Conservation (phyloP, 2,888 invertebrate species). For the Lepeophtheirus nordmannii region DNA sequence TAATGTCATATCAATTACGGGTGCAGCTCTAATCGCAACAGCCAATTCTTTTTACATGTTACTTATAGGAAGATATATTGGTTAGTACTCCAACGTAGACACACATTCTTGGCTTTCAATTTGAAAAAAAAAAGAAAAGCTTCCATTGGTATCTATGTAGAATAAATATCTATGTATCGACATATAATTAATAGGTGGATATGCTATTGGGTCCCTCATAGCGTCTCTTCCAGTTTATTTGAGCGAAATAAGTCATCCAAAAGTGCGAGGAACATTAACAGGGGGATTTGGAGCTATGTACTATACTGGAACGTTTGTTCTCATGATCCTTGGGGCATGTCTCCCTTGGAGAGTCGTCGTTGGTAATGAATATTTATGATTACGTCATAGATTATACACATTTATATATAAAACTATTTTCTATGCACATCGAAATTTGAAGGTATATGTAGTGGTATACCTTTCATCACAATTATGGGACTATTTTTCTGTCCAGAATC, state of each 20-base stretch:
- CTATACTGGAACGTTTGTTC: background rate
- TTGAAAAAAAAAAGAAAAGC: too few relatives aligned
- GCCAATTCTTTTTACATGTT: background rate
- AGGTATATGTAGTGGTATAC: background rate
- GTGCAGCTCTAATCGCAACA: background rate
- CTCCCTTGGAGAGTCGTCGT: background rate
- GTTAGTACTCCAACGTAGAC: background rate
- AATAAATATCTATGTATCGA: background rate
- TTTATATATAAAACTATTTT: too few relatives aligned
- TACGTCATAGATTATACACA: too few relatives aligned
- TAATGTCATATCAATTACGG: background rate
- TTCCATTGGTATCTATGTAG: background rate
- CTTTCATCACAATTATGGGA: background rate
- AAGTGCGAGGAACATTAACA: slow-evolving; percentile 10
- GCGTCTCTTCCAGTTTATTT: background rate
- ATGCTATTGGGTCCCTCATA: background rate
- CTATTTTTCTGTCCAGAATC: background rate
- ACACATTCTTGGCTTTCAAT: too few relatives aligned
- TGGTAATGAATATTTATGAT: background rate
- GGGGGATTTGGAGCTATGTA: background rate
- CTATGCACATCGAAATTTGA: too few relatives aligned
- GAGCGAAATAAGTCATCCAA: slow-evolving; percentile 18
- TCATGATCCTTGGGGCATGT: background rate
- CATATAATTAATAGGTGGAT: slow-evolving; percentile 1
- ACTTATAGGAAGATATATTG: background rate